These are phyloP conservation scores for Eustalomyia histrio DNA, from an alignment of 2,888 invertebrate species.

Conservation along the genomic window DNA sequence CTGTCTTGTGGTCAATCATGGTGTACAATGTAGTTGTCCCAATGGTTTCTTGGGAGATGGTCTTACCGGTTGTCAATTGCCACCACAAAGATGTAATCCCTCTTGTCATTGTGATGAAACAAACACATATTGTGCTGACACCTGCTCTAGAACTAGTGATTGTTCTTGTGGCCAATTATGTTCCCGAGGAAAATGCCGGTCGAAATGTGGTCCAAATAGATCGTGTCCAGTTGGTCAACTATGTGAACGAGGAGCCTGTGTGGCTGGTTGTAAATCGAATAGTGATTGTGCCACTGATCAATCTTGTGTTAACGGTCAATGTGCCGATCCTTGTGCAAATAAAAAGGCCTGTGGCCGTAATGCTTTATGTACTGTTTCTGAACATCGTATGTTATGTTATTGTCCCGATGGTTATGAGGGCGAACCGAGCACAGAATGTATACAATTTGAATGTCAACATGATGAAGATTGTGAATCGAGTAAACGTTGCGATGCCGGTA, in stretches of 20 bases:
- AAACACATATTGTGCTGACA: conserved; percentile 86
- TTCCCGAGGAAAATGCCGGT: conserved; percentile 85
- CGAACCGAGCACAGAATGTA: conserved; percentile 88
- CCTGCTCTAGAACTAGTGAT: conserved; percentile 84
- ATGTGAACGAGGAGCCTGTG: conserved; percentile 86
- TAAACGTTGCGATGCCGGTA: conserved; percentile 86
- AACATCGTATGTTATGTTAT: conserved; percentile 90
- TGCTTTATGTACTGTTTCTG: conserved; percentile 88
- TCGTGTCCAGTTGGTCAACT: conserved; percentile 88
- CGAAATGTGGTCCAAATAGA: conserved; percentile 85
- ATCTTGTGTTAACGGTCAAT: conserved; percentile 86
- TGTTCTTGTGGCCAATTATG: conserved; percentile 92
- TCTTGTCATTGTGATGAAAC: conserved; percentile 89
- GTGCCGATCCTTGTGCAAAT: conserved; percentile 85
- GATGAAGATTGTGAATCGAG: conserved; percentile 89
- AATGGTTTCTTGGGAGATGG: conserved; percentile 90
- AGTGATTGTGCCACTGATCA: conserved; percentile 89
- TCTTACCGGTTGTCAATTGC: conserved; percentile 87
- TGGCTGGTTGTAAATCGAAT: conserved; percentile 89
- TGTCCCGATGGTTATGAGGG: conserved; percentile 93
- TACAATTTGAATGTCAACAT: conserved; percentile 87
- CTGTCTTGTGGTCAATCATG: conserved; percentile 90
- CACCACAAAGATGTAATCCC: conserved; percentile 86
- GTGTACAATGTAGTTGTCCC: conserved; percentile 92
- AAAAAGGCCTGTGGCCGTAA: conserved; percentile 87